Evolutionary conservation across 2,888 invertebrate genomes (phyloP).

Genomic region (Catocala fraxini): DNA sequence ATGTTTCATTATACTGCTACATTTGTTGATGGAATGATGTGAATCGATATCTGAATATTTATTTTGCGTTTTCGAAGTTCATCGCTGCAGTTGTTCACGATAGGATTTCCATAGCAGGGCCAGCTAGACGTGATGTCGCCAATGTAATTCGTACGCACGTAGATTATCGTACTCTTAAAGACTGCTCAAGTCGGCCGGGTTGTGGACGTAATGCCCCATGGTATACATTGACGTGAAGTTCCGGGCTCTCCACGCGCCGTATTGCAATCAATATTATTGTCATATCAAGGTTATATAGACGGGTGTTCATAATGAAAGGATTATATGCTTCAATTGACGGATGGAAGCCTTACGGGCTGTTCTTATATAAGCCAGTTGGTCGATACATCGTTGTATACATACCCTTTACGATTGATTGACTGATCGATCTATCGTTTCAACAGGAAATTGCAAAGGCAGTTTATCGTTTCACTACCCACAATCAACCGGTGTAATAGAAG

Average conservation of each 20-base stretch:
- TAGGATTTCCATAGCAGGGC: background rate
- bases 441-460: slow-evolving; percentile 36
- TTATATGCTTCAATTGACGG: background rate
- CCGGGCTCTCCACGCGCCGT: slow-evolving; percentile 41
- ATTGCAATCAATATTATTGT: slow-evolving; percentile 48
- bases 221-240: slow-evolving; percentile 47
- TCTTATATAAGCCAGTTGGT: too few relatives aligned
- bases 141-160: slow-evolving; percentile 25
- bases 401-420: slow-evolving; percentile 14
- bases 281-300: slow-evolving; percentile 32
- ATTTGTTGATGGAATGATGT: slow-evolving; percentile 14
- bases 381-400: too few relatives aligned
- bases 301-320: slow-evolving; percentile 5
- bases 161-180: slow-evolving; percentile 21
- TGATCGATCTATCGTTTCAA: slow-evolving; percentile 22
- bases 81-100: background rate
- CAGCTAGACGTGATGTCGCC: background rate
- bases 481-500: slow-evolving; percentile 22
- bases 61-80: background rate
- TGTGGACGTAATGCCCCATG: slow-evolving; percentile 31
- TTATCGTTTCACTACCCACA: slow-evolving; percentile 29
- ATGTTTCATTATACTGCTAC: slow-evolving; percentile 12
- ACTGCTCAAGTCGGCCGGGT: slow-evolving; percentile 22
- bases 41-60: background rate
- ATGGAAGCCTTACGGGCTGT: too few relatives aligned